Evolutionary conservation across 2,113 vertebrate genomes (phyloP), one percentile per base, ranked within the genome.

Genomic region (Panthera uncia): DNA sequence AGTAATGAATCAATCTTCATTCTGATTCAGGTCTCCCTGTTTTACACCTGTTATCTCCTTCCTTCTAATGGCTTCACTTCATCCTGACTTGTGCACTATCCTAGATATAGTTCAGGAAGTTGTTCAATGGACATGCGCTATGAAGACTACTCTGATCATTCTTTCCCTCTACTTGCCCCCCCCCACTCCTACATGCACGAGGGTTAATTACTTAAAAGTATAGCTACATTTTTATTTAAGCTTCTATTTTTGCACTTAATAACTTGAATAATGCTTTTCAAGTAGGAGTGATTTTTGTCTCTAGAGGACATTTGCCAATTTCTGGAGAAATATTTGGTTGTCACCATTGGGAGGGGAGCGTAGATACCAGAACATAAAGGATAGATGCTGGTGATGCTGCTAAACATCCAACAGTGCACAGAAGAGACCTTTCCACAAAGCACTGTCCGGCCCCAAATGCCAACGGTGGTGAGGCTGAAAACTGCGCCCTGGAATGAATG

Each of bases 41-140:
- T 38, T 83, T 29, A n/a, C 3, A 14, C 21, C 41, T 0, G 0
- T 12, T 36, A 1, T 29, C 11, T 41, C 4, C 36, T 6, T 91
- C 68, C 25, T 4, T 65, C 15, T 25, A 8, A 6, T 16, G 68
- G 31, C 9, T 27, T 57, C 41, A 10, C 7, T 33, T n/a, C 36
- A 4, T 23, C 25, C 78, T 85, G 18, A 18, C 19, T 38, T 41
- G 16, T 31, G 27, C 4, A 1, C 2, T 16, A 1, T 69, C 7
- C 3, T 52, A n/a, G 1, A 33, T 19, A 10, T 11, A 52, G n/a
- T 8, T 25, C 13, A 57, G 14, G 33, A 91, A 33, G 33, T 33
- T 81, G 1, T 38, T 80, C 65, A 63, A 57, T 36, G 74, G 83
- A 89, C 1, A 63, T 16, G n/a, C 4, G 21, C 21, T 18, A 0